A percentile compares a stretch with the other conserved stretches of the same genome.
Conservation (phyloP, 1,140 invertebrate species). For the Leptinotarsa texana region DNA sequence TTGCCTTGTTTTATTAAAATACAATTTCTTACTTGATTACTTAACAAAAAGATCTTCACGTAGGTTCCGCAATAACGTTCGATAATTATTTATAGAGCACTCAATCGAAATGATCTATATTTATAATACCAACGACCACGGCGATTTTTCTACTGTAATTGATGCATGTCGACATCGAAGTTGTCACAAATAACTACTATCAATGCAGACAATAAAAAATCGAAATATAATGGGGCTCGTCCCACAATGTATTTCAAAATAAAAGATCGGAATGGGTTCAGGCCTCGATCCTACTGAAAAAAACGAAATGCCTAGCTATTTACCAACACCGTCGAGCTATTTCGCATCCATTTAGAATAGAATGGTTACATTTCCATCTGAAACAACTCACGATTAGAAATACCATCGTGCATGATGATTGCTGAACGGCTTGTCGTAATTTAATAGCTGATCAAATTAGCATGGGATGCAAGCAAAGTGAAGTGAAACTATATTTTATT, state of each 20-base stretch:
- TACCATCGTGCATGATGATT: conserved; percentile 29
- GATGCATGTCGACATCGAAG: too few species aligned
- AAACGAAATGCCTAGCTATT: conserved; percentile 1
- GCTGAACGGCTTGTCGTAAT: background rate
- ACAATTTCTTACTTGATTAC: too few species aligned
- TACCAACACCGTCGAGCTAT: conserved; percentile 12
- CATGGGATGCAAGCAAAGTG: too few species aligned
- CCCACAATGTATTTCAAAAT: background rate
- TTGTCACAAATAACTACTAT: background rate
- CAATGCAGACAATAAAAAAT: background rate
- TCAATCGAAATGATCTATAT: too few species aligned
- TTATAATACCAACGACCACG: too few species aligned
- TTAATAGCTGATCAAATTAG: background rate
- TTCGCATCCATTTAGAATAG: conserved; percentile 12
- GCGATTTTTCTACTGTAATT: too few species aligned
- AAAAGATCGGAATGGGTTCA: background rate
- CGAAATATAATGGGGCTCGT: background rate
- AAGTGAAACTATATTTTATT: too few species aligned
- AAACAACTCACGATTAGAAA: conserved; percentile 33
- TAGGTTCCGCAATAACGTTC: too few species aligned
- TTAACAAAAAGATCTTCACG: too few species aligned
- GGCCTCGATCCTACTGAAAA: background rate
- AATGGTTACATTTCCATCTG: conserved; percentile 8
- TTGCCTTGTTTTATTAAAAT: too few species aligned
- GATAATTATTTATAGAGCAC: too few species aligned